Evolutionary conservation across 1,140 invertebrate species (phyloP), one percentile per base, ranked within the genome.

Genomic region (Coenobita brevimanus): DNA sequence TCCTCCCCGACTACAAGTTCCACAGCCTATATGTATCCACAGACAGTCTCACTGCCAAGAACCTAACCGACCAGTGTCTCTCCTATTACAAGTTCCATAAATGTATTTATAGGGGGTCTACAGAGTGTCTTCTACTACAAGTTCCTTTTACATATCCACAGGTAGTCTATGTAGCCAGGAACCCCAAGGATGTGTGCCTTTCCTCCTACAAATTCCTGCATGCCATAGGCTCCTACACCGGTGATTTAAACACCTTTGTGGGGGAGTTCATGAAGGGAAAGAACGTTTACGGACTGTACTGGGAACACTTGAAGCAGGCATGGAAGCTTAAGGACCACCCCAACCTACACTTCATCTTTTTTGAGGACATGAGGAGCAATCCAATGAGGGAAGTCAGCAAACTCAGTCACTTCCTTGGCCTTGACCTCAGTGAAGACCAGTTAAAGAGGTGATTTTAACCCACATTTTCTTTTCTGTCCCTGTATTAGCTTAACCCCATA

Each of bases 301-400:
- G 62, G 62, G 36, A 64, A 15, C 62, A 82, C 17, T 36, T 82
- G 15, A 43, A 69, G 80, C 80, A 82, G 80, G 80, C 80, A n/a
- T 82, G 80, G 80, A 21, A 30, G 1, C 80, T 30, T 36, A 33
- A 50, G 27, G 33, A 64, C 21, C 46, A 82, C 80, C 80, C 80
- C n/a, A 82, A 82, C 54, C 33, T 82, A 27, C 54, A 69, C 24
- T 50, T 82, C n/a, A n/a, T 82, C 80, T 69, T 71, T n/a, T 82
- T 38, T 50, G 80, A 82, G 80, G 80, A 82, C 62, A 82, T 82
- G 80, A 82, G 33, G 80, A 71, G 38, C n/a, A 30, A 71, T 15
- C 27, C 38, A 15, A 4, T 71, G 30, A 21, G 38, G 30, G 67
- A 71, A 33, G 27, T 71, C n/a, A 33, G 13, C n/a, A 71, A 15